Percentiles rank a stretch among this genome's conserved stretches.
These are phyloP conservation scores for Loripinus fragilis DNA, from an alignment of 2,888 invertebrate genomes.

Conservation along the genomic window DNA sequence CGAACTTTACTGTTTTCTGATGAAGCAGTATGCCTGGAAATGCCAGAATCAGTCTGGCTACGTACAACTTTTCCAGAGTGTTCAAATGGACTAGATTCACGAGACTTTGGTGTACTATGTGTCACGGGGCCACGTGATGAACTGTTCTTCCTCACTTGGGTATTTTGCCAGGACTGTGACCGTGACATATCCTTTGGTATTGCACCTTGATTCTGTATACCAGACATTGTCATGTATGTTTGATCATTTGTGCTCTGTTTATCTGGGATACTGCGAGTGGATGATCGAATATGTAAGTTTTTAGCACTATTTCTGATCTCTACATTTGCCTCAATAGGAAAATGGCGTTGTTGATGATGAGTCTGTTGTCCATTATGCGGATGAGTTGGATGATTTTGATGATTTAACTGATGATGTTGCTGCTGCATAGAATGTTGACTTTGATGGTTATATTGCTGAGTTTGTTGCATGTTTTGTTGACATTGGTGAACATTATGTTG, in stretches of 20 bases:
- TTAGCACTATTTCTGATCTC: slow-evolving; percentile 42
- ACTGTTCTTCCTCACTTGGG: slow-evolving; percentile 30
- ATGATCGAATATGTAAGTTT: slow-evolving; percentile 29
- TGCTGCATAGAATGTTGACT: not conserved
- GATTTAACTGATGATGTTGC: not conserved
- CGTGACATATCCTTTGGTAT: slow-evolving; percentile 63
- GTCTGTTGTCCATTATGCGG: slow-evolving; percentile 3
- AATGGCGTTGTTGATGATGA: slow-evolving; percentile 18
- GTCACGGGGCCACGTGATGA: slow-evolving; percentile 39
- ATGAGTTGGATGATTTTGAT: not conserved
- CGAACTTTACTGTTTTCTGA: slow-evolving; percentile 16
- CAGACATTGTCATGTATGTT: slow-evolving; percentile 54
- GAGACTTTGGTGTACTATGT: slow-evolving; percentile 65
- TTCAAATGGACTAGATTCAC: slow-evolving; percentile 66
- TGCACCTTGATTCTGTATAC: slow-evolving; percentile 53
- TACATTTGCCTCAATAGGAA: slow-evolving; percentile 51
- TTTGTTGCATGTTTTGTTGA: not conserved
- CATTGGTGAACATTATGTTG: not conserved
- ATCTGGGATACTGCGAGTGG: slow-evolving; percentile 29
- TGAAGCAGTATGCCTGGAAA: slow-evolving; percentile 27
- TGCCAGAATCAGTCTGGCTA: slow-evolving; percentile 56
- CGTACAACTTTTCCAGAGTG: slow-evolving; percentile 41
- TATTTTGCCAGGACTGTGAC: slow-evolving; percentile 50
- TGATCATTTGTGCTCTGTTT: slow-evolving; percentile 42
- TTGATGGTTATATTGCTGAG: not conserved